Evolutionary conservation across 2,797 vertebrate species (phyloP).

Genomic region (Martes flavigula): DNA sequence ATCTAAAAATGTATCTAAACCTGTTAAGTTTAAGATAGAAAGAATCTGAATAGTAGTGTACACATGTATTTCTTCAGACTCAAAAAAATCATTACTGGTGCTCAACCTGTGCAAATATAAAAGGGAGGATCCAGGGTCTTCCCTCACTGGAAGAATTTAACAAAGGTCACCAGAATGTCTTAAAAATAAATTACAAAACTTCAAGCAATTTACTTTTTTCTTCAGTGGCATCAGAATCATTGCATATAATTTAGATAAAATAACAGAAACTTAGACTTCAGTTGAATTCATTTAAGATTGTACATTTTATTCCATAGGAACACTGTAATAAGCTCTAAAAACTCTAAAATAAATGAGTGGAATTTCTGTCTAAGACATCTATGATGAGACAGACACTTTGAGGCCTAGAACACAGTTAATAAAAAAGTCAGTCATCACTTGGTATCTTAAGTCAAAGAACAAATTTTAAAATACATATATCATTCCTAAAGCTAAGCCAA

Average conservation of each 20-base stretch:
- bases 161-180: not conserved
- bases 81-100: not conserved
- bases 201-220: not conserved
- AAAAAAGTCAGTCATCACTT: not conserved
- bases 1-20: not conserved
- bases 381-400: not conserved
- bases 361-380: not conserved
- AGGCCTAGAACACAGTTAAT: not conserved
- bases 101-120: not conserved
- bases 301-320: not conserved
- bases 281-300: not conserved
- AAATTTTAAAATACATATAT: not conserved
- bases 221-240: not conserved
- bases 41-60: not conserved
- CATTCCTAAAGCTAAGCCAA: not conserved
- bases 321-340: slow-evolving; percentile 27
- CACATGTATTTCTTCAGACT: not conserved
- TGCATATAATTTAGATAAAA: not conserved
- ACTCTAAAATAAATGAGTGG: not conserved
- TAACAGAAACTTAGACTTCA: not conserved
- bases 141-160: not conserved
- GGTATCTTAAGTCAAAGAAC: not conserved
- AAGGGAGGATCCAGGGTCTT: not conserved
- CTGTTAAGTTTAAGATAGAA: not conserved
- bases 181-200: not conserved